Evolutionary conservation across 2,113 vertebrate genomes (phyloP), one percentile per base, ranked within the genome.

Genomic region (Tyto alba): DNA sequence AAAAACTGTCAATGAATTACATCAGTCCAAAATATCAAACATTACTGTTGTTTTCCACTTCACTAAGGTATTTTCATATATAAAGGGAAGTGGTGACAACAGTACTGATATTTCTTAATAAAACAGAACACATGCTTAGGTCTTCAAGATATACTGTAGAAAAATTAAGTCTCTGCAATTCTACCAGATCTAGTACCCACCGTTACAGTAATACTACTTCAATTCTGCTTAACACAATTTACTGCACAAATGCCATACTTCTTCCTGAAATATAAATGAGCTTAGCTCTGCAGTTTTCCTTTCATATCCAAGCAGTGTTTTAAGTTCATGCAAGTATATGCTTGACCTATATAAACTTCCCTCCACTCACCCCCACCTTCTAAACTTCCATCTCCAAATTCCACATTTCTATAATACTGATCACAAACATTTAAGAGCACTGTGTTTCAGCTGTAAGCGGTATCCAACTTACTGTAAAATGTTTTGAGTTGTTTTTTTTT

Each of bases 291-390:
- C 48, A 53, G 36, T 47, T 69, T 47, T 59, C 17, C 34, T 45
- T 95, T 74, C 62, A 75, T 2, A 80, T 20, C 9, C 27, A 85
- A 88, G 52, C 22, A 78, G 11, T 14, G 13, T 45, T 57, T 47
- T 38, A 57, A 36, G 25, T 66, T 53, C 30, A 80, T 6, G 16
- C 19, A 71, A 91, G 23, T 17, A 57, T 13, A 41, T 4, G 1
- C 25, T 48, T 85, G 27, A 85, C 21, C 13, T 41, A 7, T 5
- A 71, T 11, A 25, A 89, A 68, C 30, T 47, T 73, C 3, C 20
- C 14, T 67, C 22, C 18, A 12, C 16, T 68, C 40, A 60, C 0
- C 1, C 5, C 26, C 0, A 2, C 5, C 12, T 79, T 32, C 32
- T 53, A 23, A n/a, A 64, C 89, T 89, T 68, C 16, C 40, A 68